Percentiles rank a stretch among this genome's conserved stretches.
Evolutionary conservation across 2,113 vertebrate genomes (phyloP).

Genomic region (Crotalus viridis): DNA sequence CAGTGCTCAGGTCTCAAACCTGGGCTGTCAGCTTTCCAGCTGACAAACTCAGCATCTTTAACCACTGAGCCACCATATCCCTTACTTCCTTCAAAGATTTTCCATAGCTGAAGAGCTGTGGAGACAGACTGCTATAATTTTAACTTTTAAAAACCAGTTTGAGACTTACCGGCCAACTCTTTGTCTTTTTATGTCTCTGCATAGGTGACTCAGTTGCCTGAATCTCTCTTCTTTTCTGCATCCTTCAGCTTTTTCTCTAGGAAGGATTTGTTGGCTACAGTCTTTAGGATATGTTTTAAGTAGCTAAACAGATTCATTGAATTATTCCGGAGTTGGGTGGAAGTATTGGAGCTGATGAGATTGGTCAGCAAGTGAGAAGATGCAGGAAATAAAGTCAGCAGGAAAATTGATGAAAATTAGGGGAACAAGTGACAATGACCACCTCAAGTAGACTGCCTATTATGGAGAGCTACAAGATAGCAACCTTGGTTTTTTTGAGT

Average conservation of each 20-base stretch:
- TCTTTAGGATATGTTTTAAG: not conserved
- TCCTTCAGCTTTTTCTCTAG: not conserved
- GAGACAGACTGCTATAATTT: not conserved
- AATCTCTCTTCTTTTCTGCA: too few species aligned
- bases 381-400: too few species aligned
- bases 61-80: too few species aligned
- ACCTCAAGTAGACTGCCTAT: not conserved
- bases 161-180: not conserved
- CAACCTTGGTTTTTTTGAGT: not conserved
- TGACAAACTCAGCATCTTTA: too few species aligned
- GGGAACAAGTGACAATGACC: not conserved
- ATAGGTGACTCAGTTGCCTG: not conserved
- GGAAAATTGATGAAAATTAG: too few species aligned
- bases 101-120: not conserved
- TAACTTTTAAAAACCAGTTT: not conserved
- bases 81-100: too few species aligned
- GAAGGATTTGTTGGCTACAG: not conserved
- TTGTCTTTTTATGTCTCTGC: not conserved
- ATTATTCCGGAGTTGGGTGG: not conserved
- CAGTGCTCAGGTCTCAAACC: too few species aligned
- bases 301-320: not conserved
- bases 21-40: too few species aligned
- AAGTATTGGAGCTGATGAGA: not conserved
- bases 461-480: not conserved
- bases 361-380: too few species aligned